A percentile compares a stretch with the other conserved stretches of the same genome.
Conservation (phyloP, 2,888 invertebrate genomes). For the Orthosia gracilis region DNA sequence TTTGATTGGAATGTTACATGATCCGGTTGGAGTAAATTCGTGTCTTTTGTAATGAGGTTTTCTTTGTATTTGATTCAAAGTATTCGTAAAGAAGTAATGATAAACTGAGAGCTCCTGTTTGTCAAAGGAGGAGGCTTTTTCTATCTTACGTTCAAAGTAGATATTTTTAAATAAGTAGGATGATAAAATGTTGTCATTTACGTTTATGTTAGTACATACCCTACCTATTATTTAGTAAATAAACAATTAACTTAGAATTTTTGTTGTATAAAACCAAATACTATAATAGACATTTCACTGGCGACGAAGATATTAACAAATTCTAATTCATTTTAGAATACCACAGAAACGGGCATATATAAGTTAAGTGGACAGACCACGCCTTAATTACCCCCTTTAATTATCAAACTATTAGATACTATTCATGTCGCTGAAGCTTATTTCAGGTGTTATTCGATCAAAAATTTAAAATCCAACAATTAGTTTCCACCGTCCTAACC, state of each 20-base stretch:
- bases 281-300: conserved; percentile 25
- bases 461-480: conserved; percentile 85
- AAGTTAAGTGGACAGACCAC: conserved; percentile 67
- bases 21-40: conserved; percentile 8
- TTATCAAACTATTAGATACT: conserved; percentile 79
- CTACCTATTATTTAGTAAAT: no score
- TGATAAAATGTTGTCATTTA: not conserved
- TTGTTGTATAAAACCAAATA: conserved; percentile 32
- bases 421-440: conserved; percentile 83
- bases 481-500: conserved; percentile 79
- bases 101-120: conserved; percentile 74
- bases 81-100: not conserved
- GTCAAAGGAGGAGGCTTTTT: conserved; percentile 67
- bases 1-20: conserved; percentile 40
- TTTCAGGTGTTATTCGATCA: conserved; percentile 90
- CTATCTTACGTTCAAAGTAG: no score
- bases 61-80: not conserved
- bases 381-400: conserved; percentile 79
- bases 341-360: conserved; percentile 62
- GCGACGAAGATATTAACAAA: conserved; percentile 40
- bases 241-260: no score
- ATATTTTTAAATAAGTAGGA: no score
- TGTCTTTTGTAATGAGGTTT: conserved; percentile 2
- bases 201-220: not conserved
- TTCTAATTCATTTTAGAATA: conserved; percentile 55